phyloP scores from a whole-genome alignment of 2,797 vertebrate species.

The Pseudochirops corinnae region DNA sequence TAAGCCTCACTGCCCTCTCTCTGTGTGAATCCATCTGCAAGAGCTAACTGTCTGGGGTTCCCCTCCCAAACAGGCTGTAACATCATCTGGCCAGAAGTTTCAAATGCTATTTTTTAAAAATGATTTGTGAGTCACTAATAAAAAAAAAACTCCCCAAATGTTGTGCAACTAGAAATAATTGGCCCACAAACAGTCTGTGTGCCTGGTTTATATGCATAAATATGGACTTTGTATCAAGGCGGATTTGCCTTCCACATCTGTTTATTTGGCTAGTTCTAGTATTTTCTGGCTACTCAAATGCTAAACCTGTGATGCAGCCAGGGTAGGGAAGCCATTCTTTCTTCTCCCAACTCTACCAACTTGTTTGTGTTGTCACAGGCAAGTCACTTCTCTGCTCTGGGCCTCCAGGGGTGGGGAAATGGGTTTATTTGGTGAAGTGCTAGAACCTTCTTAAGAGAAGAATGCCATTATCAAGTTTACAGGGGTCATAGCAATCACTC shows the following conservation, averaged over 20 bases:
- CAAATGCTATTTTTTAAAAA: not conserved
- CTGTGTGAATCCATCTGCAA: slow-evolving; percentile 24
- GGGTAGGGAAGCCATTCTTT: not conserved
- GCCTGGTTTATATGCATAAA: not conserved
- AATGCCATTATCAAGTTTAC: slow-evolving; percentile 23
- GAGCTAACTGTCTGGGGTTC: not conserved
- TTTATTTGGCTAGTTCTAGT: not conserved
- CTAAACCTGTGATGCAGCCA: not conserved
- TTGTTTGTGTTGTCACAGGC: slow-evolving; percentile 31
- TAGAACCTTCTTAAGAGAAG: slow-evolving; percentile 49
- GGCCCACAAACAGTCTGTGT: not conserved
- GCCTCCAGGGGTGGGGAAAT: slow-evolving; percentile 5
- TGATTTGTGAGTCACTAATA: slow-evolving; percentile 22
- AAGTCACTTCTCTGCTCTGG: slow-evolving; percentile 31
- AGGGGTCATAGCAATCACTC: not conserved
- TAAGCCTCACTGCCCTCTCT: not conserved
- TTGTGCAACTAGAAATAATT: not conserved
- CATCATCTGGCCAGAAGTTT: not conserved
- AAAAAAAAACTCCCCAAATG: not conserved
- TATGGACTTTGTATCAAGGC: rapidly evolving
- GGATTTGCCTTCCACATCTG: not conserved
- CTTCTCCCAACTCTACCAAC: slow-evolving; percentile 19
- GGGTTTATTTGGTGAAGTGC: slow-evolving; percentile 50
- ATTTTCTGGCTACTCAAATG: not conserved
- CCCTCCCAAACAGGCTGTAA: not conserved